These are phyloP conservation scores for Rostratula benghalensis DNA, from an alignment of 2,113 vertebrate species.

Conservation along the genomic window DNA sequence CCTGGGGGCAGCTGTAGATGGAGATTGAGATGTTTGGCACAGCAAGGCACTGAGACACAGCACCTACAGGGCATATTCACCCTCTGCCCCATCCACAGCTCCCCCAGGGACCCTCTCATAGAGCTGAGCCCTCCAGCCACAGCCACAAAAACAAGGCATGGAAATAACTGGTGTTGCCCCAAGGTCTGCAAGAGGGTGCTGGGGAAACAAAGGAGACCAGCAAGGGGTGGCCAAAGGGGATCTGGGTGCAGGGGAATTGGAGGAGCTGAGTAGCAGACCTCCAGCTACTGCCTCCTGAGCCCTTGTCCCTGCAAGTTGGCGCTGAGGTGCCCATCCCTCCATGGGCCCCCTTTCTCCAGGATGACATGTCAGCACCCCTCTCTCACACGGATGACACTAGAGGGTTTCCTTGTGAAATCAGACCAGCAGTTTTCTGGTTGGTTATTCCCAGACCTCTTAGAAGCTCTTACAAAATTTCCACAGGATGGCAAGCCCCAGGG, in stretches of 20 bases:
- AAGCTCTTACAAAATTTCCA: neutral
- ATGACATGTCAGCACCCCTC: neutral
- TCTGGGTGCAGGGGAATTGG: neutral
- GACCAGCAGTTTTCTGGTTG: neutral
- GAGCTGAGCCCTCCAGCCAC: neutral
- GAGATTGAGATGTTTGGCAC: neutral
- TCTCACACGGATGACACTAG: neutral
- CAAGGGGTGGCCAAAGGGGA: neutral
- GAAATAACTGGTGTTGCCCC: neutral
- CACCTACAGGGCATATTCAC: neutral
- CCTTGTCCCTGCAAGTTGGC: neutral
- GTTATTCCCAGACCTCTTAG: neutral
- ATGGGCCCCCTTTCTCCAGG: neutral
- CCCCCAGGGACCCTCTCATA: neutral
- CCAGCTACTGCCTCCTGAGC: neutral
- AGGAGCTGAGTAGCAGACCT: neutral
- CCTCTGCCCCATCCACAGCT: neutral
- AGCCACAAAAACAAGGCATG: neutral
- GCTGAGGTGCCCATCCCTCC: neutral
- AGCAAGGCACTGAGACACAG: neutral
- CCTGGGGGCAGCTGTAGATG: neutral
- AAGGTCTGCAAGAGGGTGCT: neutral
- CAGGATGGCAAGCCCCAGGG: accelerated
- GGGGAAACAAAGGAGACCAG: neutral
- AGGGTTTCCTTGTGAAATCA: neutral